Evolutionary conservation across 2,888 invertebrate species (phyloP).

Genomic region (Trissolcus brochymenae): DNA sequence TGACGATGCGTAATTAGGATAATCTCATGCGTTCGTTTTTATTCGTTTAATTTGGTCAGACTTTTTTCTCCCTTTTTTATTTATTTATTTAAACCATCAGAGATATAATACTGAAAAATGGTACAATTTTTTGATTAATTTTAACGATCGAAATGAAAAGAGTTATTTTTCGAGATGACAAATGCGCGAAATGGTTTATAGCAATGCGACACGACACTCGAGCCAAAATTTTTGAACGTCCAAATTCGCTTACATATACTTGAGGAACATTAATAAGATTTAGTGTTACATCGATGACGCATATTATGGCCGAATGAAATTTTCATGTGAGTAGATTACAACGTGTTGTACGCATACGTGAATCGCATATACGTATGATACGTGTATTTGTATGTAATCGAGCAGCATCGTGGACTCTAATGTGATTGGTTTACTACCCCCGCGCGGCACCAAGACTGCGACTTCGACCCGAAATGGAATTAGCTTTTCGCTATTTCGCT

Average conservation of each 20-base stretch:
- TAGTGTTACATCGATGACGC: constrained; percentile 49
- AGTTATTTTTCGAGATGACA: constrained; percentile 1
- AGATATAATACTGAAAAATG: no score
- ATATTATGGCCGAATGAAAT: constrained; percentile 47
- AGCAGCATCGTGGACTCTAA: constrained; percentile 63
- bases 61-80: no score
- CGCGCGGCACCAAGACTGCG: constrained; percentile 50
- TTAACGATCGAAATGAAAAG: no score
- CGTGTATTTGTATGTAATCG: constrained; percentile 51
- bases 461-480: constrained; percentile 69
- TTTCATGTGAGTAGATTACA: constrained; percentile 52
- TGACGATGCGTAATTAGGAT: constrained; percentile 25
- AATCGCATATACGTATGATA: constrained; percentile 23
- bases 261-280: constrained; percentile 43
- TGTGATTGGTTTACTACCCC: constrained; percentile 71
- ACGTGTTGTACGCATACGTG: constrained; percentile 35
- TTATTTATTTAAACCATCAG: no score
- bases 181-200: no score
- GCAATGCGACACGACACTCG: no score
- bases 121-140: no score
- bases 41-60: no score
- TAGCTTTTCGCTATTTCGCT: constrained; percentile 70
- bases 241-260: constrained; percentile 8
- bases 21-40: constrained; percentile 25
- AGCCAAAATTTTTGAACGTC: no score